phyloP scores from a whole-genome alignment of 2,113 vertebrate species.

The Parotia lawesii region DNA sequence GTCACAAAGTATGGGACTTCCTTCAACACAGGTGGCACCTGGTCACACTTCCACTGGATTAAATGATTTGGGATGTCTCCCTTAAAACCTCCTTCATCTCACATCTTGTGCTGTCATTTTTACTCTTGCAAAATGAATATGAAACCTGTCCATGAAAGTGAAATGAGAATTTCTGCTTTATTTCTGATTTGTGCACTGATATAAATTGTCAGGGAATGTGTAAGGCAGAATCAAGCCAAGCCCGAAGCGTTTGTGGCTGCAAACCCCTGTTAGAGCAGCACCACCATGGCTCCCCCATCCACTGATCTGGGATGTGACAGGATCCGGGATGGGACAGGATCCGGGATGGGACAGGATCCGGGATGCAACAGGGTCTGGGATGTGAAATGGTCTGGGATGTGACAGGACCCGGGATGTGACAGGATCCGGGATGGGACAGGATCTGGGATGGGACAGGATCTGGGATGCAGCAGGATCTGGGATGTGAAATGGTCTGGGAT shows the following conservation, averaged over 20 bases:
- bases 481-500: background rate
- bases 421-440: fast-evolving
- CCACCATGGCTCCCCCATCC: fast-evolving
- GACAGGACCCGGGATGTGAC: background rate
- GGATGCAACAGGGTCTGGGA: background rate
- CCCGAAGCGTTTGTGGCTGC: fast-evolving
- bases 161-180: background rate
- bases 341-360: fast-evolving
- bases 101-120: background rate
- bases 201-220: background rate
- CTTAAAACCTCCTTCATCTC: background rate
- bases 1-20: background rate
- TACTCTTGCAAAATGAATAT: background rate
- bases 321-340: background rate
- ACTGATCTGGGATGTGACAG: fast-evolving
- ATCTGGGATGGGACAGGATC: fast-evolving
- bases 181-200: background rate
- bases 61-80: background rate
- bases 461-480: fast-evolving
- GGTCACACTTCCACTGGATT: background rate
- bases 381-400: background rate
- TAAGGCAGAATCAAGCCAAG: background rate
- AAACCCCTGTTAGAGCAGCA: background rate
- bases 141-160: background rate
- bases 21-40: background rate